Conservation (phyloP, 2,888 invertebrate species). For the Gymnocheta viridis region DNA sequence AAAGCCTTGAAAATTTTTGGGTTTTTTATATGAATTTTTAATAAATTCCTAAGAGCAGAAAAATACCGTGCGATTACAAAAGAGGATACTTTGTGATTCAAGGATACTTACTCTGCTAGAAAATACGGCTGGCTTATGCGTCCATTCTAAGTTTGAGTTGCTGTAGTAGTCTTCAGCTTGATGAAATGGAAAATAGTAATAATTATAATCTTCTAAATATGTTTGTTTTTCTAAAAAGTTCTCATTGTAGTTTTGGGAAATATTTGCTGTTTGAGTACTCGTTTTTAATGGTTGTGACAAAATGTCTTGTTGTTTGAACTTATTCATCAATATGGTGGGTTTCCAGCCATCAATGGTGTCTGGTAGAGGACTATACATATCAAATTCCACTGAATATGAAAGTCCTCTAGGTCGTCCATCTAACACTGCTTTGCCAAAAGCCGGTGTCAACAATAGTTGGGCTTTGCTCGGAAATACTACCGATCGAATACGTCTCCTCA, state of each 20-base stretch:
- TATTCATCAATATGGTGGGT: slow-evolving; percentile 70
- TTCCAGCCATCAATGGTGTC: slow-evolving; percentile 76
- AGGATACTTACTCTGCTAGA: background rate
- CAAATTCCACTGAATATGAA: slow-evolving; percentile 74
- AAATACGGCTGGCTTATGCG: background rate
- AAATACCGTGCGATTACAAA: background rate
- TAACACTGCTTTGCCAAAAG: slow-evolving; percentile 74
- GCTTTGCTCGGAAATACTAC: slow-evolving; percentile 75
- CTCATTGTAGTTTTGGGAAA: background rate
- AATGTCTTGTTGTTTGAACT: slow-evolving; percentile 10
- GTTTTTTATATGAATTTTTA: background rate
- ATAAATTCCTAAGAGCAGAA: background rate
- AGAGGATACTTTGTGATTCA: background rate
- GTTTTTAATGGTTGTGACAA: background rate
- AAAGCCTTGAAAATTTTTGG: background rate
- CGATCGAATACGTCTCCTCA: slow-evolving; percentile 73
- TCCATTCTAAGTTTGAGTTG: background rate
- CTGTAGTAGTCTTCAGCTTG: background rate
- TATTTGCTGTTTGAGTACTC: background rate
- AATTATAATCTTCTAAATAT: background rate
- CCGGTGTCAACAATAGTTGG: slow-evolving; percentile 72
- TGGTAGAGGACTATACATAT: slow-evolving; percentile 75
- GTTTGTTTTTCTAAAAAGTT: background rate
- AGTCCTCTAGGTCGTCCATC: slow-evolving; percentile 74
- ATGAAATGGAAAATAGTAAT: slow-evolving; percentile 36